Percentiles rank a stretch among this genome's conserved stretches.
These are phyloP conservation scores for Macquaria australasica DNA, from an alignment of 2,113 vertebrate species.

Conservation along the genomic window DNA sequence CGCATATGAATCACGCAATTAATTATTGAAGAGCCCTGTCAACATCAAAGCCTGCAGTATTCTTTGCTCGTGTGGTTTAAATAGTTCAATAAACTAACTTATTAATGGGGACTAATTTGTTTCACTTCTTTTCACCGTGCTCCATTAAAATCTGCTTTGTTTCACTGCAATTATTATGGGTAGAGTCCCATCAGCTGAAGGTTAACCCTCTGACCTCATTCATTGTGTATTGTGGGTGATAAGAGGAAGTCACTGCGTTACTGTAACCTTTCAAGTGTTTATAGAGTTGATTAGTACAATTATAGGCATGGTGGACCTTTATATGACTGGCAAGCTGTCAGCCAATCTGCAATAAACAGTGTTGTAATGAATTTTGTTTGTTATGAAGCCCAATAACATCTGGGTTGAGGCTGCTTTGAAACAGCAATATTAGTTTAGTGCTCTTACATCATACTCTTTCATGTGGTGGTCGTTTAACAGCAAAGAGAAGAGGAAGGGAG, in stretches of 20 bases:
- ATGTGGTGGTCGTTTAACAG: conserved; percentile 74
- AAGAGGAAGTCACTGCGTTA: conserved; percentile 57
- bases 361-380: conserved; percentile 64
- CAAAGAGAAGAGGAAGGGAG: conserved; percentile 48
- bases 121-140: conserved; percentile 59
- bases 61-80: conserved; percentile 79
- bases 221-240: conserved; percentile 58
- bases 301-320: conserved; percentile 39
- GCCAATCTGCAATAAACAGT: conserved; percentile 62
- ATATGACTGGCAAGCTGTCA: conserved; percentile 41
- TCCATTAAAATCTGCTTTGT: conserved; percentile 62
- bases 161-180: conserved; percentile 23
- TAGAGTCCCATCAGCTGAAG: conserved; percentile 37
- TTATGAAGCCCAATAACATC: conserved; percentile 63
- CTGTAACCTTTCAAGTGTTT: conserved; percentile 67
- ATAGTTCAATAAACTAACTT: conserved; percentile 81
- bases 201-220: conserved; percentile 58
- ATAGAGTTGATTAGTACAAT: conserved; percentile 70
- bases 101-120: conserved; percentile 84
- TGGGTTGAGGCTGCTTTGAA: conserved; percentile 66
- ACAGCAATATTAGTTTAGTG: conserved; percentile 71
- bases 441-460: conserved; percentile 81
- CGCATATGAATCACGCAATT: conserved; percentile 76
- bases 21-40: conserved; percentile 80
- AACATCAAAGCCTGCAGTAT: conserved; percentile 81